A percentile compares a stretch with the other conserved stretches of the same genome.
phyloP scores from a whole-genome alignment of 2,113 vertebrate genomes.

The Odontesthes bonariensis region DNA sequence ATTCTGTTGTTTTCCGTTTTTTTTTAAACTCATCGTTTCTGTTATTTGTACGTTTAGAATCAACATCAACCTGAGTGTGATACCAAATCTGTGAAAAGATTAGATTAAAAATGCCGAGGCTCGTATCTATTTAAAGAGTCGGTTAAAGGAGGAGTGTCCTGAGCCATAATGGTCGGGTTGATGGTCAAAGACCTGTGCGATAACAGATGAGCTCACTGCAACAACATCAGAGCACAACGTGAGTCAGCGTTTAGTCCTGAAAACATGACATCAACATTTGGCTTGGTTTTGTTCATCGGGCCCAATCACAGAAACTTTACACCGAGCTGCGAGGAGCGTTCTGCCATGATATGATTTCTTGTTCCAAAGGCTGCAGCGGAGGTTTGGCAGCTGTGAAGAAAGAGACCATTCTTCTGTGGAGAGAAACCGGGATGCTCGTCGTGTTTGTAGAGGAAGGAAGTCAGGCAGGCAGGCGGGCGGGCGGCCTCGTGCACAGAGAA shows the following conservation, averaged over 20 bases:
- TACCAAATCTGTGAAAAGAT: slow-evolving; percentile 1
- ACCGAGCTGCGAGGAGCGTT: background rate
- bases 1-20: background rate
- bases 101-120: background rate
- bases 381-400: slow-evolving; percentile 67
- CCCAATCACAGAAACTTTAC: background rate
- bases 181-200: background rate
- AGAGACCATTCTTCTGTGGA: slow-evolving; percentile 64
- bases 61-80: background rate
- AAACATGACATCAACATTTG: background rate
- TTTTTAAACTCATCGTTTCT: background rate
- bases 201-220: slow-evolving; percentile 5
- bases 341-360: slow-evolving; percentile 19
- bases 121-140: background rate
- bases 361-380: slow-evolving; percentile 39
- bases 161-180: background rate
- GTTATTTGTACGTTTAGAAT: background rate
- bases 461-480: slow-evolving; percentile 17
- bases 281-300: background rate
- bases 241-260: background rate
- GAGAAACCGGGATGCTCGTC: slow-evolving; percentile 43
- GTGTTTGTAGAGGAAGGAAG: slow-evolving; percentile 68
- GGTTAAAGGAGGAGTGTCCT: background rate
- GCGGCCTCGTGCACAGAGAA: slow-evolving; percentile 28
- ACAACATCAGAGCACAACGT: background rate